Evolutionary conservation across 1,140 invertebrate genomes (phyloP).

Genomic region (Fopius arisanus): DNA sequence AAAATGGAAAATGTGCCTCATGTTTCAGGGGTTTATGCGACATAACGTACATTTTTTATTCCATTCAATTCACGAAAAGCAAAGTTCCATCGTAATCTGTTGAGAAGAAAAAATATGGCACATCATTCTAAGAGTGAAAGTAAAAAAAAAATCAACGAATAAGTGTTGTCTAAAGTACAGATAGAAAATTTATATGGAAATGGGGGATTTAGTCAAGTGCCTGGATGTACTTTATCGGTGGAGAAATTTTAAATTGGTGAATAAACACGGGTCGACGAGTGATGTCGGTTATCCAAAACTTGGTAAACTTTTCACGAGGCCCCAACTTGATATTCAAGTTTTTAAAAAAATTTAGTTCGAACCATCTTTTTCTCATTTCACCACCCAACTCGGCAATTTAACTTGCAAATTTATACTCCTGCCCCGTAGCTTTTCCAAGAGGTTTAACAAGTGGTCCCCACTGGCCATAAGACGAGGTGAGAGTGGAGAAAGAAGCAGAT

Average conservation of each 20-base stretch:
- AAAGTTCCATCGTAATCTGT: no score
- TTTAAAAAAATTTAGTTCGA: neutral
- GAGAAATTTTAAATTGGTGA: neutral
- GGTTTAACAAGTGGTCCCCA: constrained; percentile 39
- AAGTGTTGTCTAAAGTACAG: no score
- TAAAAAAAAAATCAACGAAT: no score
- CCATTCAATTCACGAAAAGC: no score
- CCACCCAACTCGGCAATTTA: constrained; percentile 35
- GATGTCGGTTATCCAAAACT: neutral
- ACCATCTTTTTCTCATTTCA: constrained; percentile 18
- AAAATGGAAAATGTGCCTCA: no score
- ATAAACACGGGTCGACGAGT: neutral
- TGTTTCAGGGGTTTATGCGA: no score
- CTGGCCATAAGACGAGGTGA: constrained; percentile 24
- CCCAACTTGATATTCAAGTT: neutral
- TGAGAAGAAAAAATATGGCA: no score
- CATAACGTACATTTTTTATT: no score
- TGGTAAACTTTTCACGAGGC: neutral
- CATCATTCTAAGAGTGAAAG: no score
- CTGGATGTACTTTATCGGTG: neutral
- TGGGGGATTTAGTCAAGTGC: no score
- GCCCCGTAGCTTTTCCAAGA: constrained; percentile 27
- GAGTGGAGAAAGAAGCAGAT: neutral
- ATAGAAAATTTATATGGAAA: no score
- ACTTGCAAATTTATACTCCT: constrained; percentile 43